Percentiles rank a stretch among this genome's conserved stretches.
phyloP scores from a whole-genome alignment of 2,113 vertebrate species.

The Sceloporus tristichus region DNA sequence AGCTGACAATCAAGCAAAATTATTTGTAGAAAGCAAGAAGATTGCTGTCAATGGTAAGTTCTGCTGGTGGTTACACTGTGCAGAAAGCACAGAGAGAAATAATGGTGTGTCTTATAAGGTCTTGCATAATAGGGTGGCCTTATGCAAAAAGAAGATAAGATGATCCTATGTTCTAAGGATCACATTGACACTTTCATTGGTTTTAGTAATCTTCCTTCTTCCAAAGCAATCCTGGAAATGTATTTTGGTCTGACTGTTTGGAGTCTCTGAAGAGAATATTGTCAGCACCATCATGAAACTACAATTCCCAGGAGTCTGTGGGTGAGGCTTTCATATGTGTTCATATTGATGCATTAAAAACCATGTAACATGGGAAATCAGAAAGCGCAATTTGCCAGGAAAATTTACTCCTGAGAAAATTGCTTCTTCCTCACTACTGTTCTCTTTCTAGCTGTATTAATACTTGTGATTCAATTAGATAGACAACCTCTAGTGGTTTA shows the following conservation, averaged over 20 bases:
- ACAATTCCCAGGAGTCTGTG: no score
- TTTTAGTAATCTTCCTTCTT: background rate
- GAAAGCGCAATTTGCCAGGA: background rate
- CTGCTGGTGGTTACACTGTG: background rate
- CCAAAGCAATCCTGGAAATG: background rate
- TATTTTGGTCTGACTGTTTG: background rate
- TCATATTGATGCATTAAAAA: background rate
- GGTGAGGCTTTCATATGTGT: background rate
- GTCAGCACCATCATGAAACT: no score
- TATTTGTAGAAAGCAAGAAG: slow-evolving; percentile 44
- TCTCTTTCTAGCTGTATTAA: background rate
- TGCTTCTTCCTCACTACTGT: background rate
- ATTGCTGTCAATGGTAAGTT: slow-evolving; percentile 67
- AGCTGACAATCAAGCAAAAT: slow-evolving; percentile 63
- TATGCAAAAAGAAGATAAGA: background rate
- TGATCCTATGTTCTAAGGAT: background rate
- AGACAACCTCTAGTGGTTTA: background rate
- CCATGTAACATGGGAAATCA: background rate
- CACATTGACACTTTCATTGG: background rate
- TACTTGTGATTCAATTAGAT: background rate
- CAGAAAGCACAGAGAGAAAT: background rate
- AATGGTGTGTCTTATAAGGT: background rate
- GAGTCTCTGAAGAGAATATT: background rate
- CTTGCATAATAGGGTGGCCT: no score
- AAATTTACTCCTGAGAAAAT: background rate